Base-by-base conservation (phyloP, 2,113 vertebrate species). In the Semnornis frantzii region DNA sequence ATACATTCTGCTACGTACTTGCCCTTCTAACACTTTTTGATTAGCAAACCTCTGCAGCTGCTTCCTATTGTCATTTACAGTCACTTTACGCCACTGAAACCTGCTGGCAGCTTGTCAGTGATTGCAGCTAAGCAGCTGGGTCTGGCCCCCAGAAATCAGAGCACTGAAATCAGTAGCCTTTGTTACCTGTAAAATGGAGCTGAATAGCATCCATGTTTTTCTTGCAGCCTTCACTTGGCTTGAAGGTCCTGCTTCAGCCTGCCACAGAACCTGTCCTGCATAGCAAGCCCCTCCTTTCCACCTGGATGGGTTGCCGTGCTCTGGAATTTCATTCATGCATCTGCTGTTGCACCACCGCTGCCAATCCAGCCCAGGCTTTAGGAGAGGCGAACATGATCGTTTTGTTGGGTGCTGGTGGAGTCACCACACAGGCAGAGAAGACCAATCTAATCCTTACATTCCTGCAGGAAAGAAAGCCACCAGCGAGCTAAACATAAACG, bases 321-420 rank as follows among this genome's bases (percentile, higher is more conserved):
- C 88, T 95, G 89, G 94, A 97, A 95, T 97, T 85, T 80, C 92
- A 96, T 93, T 91, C 95, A 97, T 81, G 92, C 92, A 81, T 92
- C 92, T 97, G 93, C 85, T 94, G n/a, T 70, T 46, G 70, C 90
- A 81, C 63, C 55, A 0, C 60, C 73, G 89, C 93, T 94, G 96
- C 95, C 95, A 92, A 82, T 92, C 86, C 89, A 91, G 30, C 42
- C 18, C 1, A 11, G 84, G 87, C 79, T 95, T 95, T 94, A 83
- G 93, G 46, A 85, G 68, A 62, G 17, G 44, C 93, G 86, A 96
- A 96, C 75, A 77, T 96, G 94, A 96, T 96, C 93, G 1, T 84
- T 86, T 74, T 0, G 0, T 3, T 15, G 82, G 44, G 71, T 0
- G 0, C 87, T 76, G 85, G 57, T 90, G 90, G 82, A 94, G 72